Percentiles rank a stretch among this genome's conserved stretches.
phyloP scores from a whole-genome alignment of 2,113 vertebrate species.

The Raja brachyura region DNA sequence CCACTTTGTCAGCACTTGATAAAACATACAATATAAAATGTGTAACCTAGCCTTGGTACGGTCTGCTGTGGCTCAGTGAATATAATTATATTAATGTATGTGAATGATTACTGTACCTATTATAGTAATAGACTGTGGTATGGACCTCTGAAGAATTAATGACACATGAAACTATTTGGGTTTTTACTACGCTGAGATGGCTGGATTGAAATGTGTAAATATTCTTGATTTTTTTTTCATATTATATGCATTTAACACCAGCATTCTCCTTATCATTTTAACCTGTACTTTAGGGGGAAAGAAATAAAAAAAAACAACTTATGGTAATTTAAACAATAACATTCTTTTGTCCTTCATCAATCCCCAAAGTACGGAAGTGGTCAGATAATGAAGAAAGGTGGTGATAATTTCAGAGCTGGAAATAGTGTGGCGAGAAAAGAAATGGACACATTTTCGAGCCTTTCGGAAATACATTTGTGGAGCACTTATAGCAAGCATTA shows the following conservation, averaged over 20 bases:
- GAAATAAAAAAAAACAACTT: not conserved
- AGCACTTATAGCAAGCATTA: not conserved
- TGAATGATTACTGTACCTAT: constrained; percentile 95
- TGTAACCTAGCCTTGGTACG: constrained; percentile 25
- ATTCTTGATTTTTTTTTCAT: not conserved
- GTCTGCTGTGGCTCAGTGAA: constrained; percentile 80
- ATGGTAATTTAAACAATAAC: not conserved
- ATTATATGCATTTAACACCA: not conserved
- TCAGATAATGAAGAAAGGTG: not conserved
- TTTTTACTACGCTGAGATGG: constrained; percentile 49
- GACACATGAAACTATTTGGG: constrained; percentile 73
- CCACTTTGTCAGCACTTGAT: constrained; percentile 34
- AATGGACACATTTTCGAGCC: too few species aligned
- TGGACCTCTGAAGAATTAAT: constrained; percentile 74
- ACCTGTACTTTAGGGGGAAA: not conserved
- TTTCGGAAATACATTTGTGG: not conserved
- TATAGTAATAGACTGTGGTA: constrained; percentile 71
- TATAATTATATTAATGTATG: constrained; percentile 72
- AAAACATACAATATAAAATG: constrained; percentile 34
- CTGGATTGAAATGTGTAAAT: constrained; percentile 39
- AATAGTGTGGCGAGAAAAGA: not conserved
- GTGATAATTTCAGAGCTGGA: not conserved
- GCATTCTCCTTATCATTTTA: not conserved
- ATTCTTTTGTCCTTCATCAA: not conserved
- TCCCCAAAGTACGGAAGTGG: not conserved